Base-by-base conservation (phyloP, 1,140 invertebrate genomes). In the Drosophila sulfurigaster region DNA sequence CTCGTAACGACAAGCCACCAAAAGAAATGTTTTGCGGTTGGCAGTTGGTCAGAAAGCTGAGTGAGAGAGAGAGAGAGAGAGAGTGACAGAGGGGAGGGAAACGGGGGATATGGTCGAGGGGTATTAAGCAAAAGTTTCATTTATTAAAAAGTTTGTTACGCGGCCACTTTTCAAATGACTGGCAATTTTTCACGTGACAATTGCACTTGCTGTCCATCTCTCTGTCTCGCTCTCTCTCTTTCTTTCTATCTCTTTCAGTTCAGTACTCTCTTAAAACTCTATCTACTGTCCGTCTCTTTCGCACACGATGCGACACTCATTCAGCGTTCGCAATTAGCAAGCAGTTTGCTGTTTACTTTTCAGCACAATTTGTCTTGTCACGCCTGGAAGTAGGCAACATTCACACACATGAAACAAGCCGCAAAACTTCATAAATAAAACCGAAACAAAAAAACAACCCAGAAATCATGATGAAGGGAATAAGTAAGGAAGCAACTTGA, bases 71-170 rank as follows among this genome's bases (percentile, higher is more conserved):
- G 38, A 28, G 13, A 45, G 6, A 1, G 6, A 5, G 3, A n/a
- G 6, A 38, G 43, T 4, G 49, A 15, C 6, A 15, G 20, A 32
- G 52, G 5, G 5, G 11, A 13, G 49, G 3, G 25, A 13, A 2
- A 11, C 3, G 20, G 20, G 20, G 6, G 7, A 60, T 25, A 0
- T n/a, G 51, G 25, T 28, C 16, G 15, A n/a, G 46, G 45, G 20
- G 49, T 56, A 62, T 74, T 46, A 71, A 58, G 43, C 32, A 78
- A 83, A 88, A 88, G 83, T 88, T 88, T 89, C 83, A 89, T 88
- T 88, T 88, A 88, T 88, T 88, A 88, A 88, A 88, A 88, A 88
- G 73, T 88, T 88, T 83, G 85, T 88, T 85, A 88, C 81, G 83
- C 85, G 77, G 73, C 74, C 82, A 86, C 75, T 79, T 82, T 80